Base-by-base conservation (phyloP, 1,140 invertebrate genomes). In the Globodera ellingtonae region DNA sequence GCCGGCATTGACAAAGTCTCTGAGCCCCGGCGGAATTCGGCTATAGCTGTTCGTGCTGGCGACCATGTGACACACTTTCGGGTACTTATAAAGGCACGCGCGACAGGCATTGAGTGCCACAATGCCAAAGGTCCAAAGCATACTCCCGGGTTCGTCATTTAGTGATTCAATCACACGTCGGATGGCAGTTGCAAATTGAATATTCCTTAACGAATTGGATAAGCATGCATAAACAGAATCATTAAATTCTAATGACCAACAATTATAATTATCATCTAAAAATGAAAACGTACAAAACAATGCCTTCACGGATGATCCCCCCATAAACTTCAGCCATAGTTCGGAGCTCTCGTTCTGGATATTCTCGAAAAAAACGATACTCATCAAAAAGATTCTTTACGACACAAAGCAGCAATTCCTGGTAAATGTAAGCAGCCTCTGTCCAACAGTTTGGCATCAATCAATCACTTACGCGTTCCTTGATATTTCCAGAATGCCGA, bases 281-380 rank as follows among this genome's bases (percentile, higher is more conserved):
- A 15, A 35, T 35, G 3, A 35, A 18, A 66, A 88, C 80, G 74
- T 78, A 79, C 92, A 93, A 72, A n/a, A 98, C 83, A 62, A 89
- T 89, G 18, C 95, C 95, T 84, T 95, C 93, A 86, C 98, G 96
- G 79, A 99, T 97, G 79, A 99, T 98, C 21, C 97, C 97, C 59
- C 97, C 97, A 90, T 99, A 99, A 0, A 99, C 91, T 89, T 98
- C 95, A 8, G 97, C 97, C 3, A 97, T 99, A 21, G 95, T 98
- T 86, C 96, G 94, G 2, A 99, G 91, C 90, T 99, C 97, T 90
- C 97, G 95, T 80, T 98, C 97, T 0, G 97, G 97, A 91, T 99
- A 99, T 89, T 98, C 95, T 3, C 95, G 95, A 89, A 99, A 98
- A 90, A 98, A 99, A 85, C 94, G 93, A 89, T 98, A 98, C 89